Base-by-base conservation (phyloP, 2,113 vertebrate genomes). In the Corythornis madagascariensis region DNA sequence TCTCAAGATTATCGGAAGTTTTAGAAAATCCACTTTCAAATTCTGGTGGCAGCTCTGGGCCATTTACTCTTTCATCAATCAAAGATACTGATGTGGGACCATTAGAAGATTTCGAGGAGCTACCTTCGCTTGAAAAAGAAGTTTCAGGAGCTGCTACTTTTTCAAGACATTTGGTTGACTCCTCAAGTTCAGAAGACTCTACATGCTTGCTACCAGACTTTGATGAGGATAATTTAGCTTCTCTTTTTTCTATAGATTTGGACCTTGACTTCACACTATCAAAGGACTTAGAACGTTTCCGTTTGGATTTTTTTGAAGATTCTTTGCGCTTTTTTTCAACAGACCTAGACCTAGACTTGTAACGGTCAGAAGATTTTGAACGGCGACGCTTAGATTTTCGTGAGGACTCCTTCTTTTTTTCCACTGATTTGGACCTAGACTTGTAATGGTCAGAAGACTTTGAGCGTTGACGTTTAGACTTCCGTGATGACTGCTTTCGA, bases 191-290 rank as follows among this genome's bases (percentile, higher is more conserved):
- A 97, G 91, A 97, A 85, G 95, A 97, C 24, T 97, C 97, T 8
- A 88, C 85, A 18, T 52, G 86, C 65, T 97, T 97, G 79, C 93
- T 97, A 85, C 96, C 89, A 56, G 92, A 83, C 66, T 97, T 96
- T 29, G 75, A 77, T 4, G 97, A 97, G 16, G 97, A 89, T 38
- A 94, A 91, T 31, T 94, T 93, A 66, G 85, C 97, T 72, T 96
- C 93, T 83, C 95, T 94, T 95, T 96, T 98, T 88, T 98, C 98
- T 80, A 97, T 97, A 22, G 99, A 99, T 77, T 98, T 98, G 17
- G 99, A 98, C 91, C 98, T 98, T 98, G 98, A 98, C 33, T 98
- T 98, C 64, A 96, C 89, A 13, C 98, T 98, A 81, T 98, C 97
- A 69, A 97, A 98, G 29, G 98, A 98, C 43, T 97, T 97, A 11